phyloP scores from a whole-genome alignment of 2,797 vertebrate species.

The Melanotaenia pygmaea region DNA sequence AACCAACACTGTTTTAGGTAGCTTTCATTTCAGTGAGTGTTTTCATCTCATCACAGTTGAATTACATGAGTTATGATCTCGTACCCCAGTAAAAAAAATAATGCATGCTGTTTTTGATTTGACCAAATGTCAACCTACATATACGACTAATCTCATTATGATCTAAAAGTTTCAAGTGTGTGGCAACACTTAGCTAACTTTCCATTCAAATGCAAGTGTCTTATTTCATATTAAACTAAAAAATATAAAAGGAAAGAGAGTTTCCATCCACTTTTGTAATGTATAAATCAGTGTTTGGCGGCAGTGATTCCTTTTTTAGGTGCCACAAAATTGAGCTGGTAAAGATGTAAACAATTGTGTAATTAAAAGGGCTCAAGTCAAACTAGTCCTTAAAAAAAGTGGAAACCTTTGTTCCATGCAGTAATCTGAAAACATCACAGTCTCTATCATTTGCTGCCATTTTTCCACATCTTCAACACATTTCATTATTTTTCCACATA shows the following conservation, averaged over 20 bases:
- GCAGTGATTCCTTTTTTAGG: not conserved
- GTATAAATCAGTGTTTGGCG: not conserved
- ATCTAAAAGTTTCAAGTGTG: not conserved
- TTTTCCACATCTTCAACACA: no score
- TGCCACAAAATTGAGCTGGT: not conserved
- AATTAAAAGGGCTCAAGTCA: not conserved
- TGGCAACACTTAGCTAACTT: not conserved
- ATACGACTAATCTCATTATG: not conserved
- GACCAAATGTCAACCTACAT: not conserved
- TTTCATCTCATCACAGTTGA: not conserved
- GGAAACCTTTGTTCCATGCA: not conserved
- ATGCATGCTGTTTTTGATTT: not conserved
- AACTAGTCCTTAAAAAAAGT: not conserved
- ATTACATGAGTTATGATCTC: not conserved
- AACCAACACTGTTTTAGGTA: not conserved
- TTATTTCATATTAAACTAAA: not conserved
- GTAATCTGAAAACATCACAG: not conserved
- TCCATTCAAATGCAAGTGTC: not conserved
- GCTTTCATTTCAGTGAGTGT: not conserved
- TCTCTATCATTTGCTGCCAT: not conserved
- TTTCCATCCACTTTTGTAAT: not conserved
- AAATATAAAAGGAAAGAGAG: not conserved
- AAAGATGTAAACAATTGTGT: not conserved
- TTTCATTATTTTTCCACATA: not conserved
- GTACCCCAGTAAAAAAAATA: not conserved